Base-by-base conservation (phyloP, 2,888 invertebrate genomes). In the Deilephila porcellus region DNA sequence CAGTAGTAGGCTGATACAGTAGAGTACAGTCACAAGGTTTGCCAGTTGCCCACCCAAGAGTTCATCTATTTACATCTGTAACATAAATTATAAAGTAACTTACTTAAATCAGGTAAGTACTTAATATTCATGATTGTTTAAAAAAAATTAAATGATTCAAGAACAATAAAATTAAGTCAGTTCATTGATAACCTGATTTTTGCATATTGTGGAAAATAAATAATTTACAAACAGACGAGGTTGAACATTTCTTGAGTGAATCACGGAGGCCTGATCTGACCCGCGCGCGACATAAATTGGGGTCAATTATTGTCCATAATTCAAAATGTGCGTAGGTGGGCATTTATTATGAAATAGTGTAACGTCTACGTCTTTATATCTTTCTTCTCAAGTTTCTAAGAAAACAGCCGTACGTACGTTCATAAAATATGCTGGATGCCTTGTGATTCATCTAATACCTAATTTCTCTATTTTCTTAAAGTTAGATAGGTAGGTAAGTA, bases 261-360 rank as follows among this genome's bases (percentile, higher is more conserved):
- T 88, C 89, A 88, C 81, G 78, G 83, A 80, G 82, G 80, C 81
- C 83, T 76, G 73, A 73, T 76, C 76, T 85, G 88, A 87, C 86
- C 88, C 83, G 81, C 78, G 75, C 80, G 76, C 74, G 74, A 71
- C 78, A 72, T 76, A 82, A 88, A 90, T 90, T 90, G 88, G 85
- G 87, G 86, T 90, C 89, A 90, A 90, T 89, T 87, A 87, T 86
- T 83, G 84, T 79, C 80, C 80, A 83, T 85, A 86, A 86, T 83
- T 86, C 83, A 82, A 84, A 85, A 77, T 71, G 77, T 73, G 86
- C 81, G 89, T 89, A 85, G 89, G 89, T 85, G 85, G 73, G 78
- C 77, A 80, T 67, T 34, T 59, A 73, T 73, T 34, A 73, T 73
- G 72, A 78, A 78, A 82, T 82, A 80, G 81, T 78, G 60, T 73